Evolutionary conservation across 2,797 vertebrate genomes (phyloP).

Genomic region (Kryptolebias ocellatus): DNA sequence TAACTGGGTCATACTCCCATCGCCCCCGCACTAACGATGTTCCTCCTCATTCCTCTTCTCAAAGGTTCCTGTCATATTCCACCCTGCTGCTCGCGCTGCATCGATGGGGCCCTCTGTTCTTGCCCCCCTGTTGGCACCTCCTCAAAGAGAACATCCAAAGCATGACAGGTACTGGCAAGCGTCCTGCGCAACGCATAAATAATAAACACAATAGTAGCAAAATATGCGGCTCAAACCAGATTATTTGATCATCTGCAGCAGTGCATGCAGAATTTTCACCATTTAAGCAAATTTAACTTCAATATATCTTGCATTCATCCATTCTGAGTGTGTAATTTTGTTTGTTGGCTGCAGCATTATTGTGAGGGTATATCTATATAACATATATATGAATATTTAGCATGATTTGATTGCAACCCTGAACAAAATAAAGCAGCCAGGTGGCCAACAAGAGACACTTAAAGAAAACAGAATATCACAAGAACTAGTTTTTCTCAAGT

Average conservation of each 20-base stretch:
- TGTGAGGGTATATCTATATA: too few species aligned
- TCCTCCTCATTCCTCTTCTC: conserved; percentile 32
- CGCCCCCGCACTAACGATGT: conserved; percentile 40
- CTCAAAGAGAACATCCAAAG: conserved; percentile 48
- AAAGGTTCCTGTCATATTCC: conserved; percentile 34
- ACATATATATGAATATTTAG: too few species aligned
- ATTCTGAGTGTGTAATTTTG: too few species aligned
- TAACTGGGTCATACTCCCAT: conserved; percentile 75
- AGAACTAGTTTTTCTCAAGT: too few species aligned
- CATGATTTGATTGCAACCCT: too few species aligned
- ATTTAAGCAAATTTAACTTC: background rate
- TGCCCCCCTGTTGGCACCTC: conserved; percentile 37
- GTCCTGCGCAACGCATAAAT: conserved; percentile 19
- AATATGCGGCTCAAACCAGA: conserved; percentile 21
- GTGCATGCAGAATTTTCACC: background rate
- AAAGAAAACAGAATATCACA: too few species aligned
- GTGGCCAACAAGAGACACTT: too few species aligned
- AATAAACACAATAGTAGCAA: conserved; percentile 22
- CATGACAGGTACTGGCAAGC: conserved; percentile 47
- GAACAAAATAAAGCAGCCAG: too few species aligned
- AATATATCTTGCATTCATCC: too few species aligned
- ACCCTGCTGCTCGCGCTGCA: conserved; percentile 37
- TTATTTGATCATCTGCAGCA: conserved; percentile 20
- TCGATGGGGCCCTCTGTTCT: conserved; percentile 15
- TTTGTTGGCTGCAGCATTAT: too few species aligned